These are phyloP conservation scores for Latrodectus geometricus DNA, from an alignment of 1,140 invertebrate genomes.

Conservation along the genomic window DNA sequence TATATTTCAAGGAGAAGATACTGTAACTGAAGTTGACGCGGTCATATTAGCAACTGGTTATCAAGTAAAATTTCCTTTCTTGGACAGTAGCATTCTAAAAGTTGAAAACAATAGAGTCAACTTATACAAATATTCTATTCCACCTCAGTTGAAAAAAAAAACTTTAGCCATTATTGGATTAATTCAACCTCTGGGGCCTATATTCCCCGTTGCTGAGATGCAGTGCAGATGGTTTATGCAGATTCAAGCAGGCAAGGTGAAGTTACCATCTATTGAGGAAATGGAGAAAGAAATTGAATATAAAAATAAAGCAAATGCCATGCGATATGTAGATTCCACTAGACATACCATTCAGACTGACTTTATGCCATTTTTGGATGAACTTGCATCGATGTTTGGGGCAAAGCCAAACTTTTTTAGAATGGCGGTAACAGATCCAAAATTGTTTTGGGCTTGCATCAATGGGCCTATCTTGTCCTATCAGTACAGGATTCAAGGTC, in stretches of 20 bases:
- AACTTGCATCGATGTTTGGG: conserved; percentile 67
- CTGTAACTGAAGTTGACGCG: conserved; percentile 65
- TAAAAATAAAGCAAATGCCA: conserved; percentile 59
- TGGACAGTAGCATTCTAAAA: conserved; percentile 63
- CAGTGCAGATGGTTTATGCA: conserved; percentile 70
- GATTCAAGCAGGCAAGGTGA: conserved; percentile 58
- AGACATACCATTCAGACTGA: conserved; percentile 71
- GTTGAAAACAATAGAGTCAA: conserved; percentile 68
- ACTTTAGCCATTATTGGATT: conserved; percentile 72
- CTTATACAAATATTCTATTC: conserved; percentile 71
- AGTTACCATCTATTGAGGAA: conserved; percentile 53
- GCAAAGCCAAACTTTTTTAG: conserved; percentile 67
- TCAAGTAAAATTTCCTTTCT: conserved; percentile 69
- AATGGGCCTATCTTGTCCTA: conserved; percentile 71
- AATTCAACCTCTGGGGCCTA: conserved; percentile 71
- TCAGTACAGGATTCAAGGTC: conserved; percentile 71
- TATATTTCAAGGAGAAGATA: conserved; percentile 65
- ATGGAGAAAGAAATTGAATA: conserved; percentile 62
- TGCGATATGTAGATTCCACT: conserved; percentile 47
- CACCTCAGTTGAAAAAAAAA: conserved; percentile 65
- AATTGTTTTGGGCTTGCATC: conserved; percentile 66
- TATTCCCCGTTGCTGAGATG: conserved; percentile 72
- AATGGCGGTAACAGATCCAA: conserved; percentile 67
- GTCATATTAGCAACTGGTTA: conserved; percentile 70
- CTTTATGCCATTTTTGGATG: conserved; percentile 68